phyloP scores from a whole-genome alignment of 2,113 vertebrate species.

The Alces alces region DNA sequence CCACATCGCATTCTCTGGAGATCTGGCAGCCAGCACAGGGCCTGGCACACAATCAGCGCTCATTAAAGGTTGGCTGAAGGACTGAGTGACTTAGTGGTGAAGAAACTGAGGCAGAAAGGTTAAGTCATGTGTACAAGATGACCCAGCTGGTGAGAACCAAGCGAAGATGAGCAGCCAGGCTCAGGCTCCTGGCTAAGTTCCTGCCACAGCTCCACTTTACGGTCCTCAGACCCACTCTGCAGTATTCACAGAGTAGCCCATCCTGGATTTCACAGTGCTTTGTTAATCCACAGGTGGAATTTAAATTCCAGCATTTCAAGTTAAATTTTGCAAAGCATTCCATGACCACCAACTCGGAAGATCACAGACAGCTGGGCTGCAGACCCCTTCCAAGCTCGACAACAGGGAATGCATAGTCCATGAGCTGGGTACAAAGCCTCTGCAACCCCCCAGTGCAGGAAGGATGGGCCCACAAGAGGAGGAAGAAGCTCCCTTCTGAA shows the following conservation, averaged over 20 bases:
- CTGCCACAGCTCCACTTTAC: not conserved
- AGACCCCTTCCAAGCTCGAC: not conserved
- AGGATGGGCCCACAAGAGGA: not conserved
- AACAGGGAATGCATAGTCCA: not conserved
- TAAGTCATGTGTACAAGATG: not conserved
- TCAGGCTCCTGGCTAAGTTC: not conserved
- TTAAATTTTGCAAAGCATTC: not conserved
- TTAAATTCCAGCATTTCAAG: not conserved
- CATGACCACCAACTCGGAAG: not conserved
- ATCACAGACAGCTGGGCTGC: not conserved
- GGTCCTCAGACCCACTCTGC: not conserved
- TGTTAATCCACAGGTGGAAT: not conserved
- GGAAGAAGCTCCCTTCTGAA: not conserved
- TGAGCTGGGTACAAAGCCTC: not conserved
- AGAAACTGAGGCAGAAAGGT: not conserved
- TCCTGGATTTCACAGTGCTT: not conserved
- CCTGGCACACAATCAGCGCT: accelerated
- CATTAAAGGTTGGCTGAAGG: accelerated
- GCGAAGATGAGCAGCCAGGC: not conserved
- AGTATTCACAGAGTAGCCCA: not conserved
- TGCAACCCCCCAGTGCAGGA: not conserved
- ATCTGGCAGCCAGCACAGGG: not conserved
- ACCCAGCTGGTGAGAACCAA: not conserved
- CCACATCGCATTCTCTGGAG: not conserved
- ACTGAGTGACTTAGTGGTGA: not conserved